These are phyloP conservation scores for Drosophila leonis DNA, from an alignment of 2,888 invertebrate genomes.

Conservation along the genomic window DNA sequence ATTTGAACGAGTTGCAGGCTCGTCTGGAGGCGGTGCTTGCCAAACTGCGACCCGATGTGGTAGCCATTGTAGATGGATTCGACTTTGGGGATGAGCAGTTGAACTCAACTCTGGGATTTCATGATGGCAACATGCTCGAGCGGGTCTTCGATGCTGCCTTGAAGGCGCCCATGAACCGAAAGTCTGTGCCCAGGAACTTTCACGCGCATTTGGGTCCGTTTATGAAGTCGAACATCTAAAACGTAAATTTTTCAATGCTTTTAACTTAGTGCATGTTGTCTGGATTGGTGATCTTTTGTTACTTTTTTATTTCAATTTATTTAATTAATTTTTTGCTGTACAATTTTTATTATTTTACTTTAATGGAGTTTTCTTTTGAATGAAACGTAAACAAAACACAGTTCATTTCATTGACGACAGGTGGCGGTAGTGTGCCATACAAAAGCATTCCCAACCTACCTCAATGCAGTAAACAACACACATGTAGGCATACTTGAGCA, in stretches of 20 bases:
- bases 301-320: neutral
- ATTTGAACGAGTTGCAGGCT: conserved; percentile 87
- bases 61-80: conserved; percentile 96
- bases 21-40: conserved; percentile 90
- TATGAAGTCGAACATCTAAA: conserved; percentile 87
- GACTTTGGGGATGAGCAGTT: conserved; percentile 93
- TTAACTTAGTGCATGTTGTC: neutral
- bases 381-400: neutral
- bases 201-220: conserved; percentile 88
- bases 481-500: too few species aligned
- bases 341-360: neutral
- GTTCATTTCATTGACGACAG: neutral
- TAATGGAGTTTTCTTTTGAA: neutral
- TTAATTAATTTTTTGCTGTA: neutral
- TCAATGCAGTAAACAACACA: neutral
- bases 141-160: conserved; percentile 91
- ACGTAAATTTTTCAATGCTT: neutral
- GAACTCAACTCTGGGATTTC: conserved; percentile 91
- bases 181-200: conserved; percentile 91
- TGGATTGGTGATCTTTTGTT: neutral
- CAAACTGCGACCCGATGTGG: conserved; percentile 93
- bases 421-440: neutral
- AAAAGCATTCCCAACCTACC: neutral
- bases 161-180: conserved; percentile 92
- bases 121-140: conserved; percentile 94